These are phyloP conservation scores for Tokudaia tokunoshimensis DNA, from an alignment of 2,797 vertebrate species.

Conservation along the genomic window DNA sequence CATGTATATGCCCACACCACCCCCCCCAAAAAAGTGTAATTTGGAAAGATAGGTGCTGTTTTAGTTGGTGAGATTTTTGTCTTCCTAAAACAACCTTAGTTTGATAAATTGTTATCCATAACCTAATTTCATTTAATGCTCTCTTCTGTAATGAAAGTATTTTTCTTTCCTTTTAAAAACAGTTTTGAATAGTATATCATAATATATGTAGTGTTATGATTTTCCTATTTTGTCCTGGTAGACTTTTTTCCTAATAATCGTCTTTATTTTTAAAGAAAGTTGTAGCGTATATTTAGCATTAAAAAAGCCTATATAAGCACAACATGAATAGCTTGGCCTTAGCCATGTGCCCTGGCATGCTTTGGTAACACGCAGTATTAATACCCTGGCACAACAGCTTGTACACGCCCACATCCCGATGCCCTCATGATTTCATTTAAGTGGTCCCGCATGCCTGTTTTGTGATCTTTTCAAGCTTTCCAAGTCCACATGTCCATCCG, in stretches of 20 bases:
- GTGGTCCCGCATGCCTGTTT: conserved; percentile 88
- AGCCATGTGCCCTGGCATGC: conserved; percentile 80
- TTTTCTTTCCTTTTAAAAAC: conserved; percentile 56
- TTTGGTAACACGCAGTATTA: conserved; percentile 85
- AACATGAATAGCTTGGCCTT: conserved; percentile 78
- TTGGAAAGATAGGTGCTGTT: conserved; percentile 82
- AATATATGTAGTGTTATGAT: conserved; percentile 73
- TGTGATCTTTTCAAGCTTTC: conserved; percentile 87
- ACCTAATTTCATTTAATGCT: conserved; percentile 77
- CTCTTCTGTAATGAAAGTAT: conserved; percentile 69
- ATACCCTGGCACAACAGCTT: conserved; percentile 85
- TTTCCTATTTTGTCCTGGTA: conserved; percentile 73
- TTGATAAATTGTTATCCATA: conserved; percentile 81
- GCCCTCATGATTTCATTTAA: conserved; percentile 85
- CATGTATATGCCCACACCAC: background rate
- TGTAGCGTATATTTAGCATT: conserved; percentile 71
- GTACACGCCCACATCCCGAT: conserved; percentile 86
- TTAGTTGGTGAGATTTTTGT: conserved; percentile 56
- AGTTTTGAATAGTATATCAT: conserved; percentile 53
- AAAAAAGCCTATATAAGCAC: conserved; percentile 61
- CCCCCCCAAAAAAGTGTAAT: conserved; percentile 67
- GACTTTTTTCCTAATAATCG: conserved; percentile 71
- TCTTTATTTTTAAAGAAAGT: conserved; percentile 67
- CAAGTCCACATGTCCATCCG: conserved; percentile 81
- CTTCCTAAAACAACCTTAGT: conserved; percentile 73